phyloP scores from a whole-genome alignment of 2,113 vertebrate species.

The Oxyruncus cristatus region DNA sequence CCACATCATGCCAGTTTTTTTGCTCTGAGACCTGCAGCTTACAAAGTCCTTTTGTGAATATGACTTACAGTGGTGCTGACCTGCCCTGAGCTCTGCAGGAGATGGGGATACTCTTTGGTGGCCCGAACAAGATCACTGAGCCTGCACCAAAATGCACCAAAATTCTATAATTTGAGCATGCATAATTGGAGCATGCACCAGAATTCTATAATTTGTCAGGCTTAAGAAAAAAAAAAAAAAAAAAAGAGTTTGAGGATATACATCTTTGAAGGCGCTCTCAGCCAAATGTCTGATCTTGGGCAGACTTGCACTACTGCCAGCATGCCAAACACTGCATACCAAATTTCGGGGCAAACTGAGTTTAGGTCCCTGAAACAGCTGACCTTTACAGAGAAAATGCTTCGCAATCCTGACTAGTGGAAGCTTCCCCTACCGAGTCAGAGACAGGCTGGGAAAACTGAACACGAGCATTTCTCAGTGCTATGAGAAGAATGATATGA shows the following conservation, averaged over 20 bases:
- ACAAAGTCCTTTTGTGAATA: neutral
- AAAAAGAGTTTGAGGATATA: neutral
- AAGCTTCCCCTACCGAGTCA: neutral
- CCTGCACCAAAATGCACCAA: neutral
- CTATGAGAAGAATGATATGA: neutral
- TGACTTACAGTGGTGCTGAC: neutral
- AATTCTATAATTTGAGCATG: too few relatives aligned
- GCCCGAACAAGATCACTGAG: neutral
- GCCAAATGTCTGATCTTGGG: neutral
- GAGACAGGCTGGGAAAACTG: neutral
- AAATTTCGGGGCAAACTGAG: neutral
- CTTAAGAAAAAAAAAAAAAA: neutral
- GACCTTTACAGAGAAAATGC: neutral
- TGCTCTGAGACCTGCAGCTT: neutral
- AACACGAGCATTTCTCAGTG: neutral
- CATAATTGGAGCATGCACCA: too few relatives aligned
- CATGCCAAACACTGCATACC: neutral
- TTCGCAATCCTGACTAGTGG: neutral
- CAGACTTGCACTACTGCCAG: neutral
- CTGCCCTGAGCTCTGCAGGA: neutral
- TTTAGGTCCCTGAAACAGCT: neutral
- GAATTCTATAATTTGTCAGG: neutral
- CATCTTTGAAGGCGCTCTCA: neutral
- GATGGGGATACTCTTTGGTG: neutral
- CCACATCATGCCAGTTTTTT: neutral